Evolutionary conservation across 2,888 invertebrate genomes (phyloP), one percentile per base, ranked within the genome.

Genomic region (Lochmaea capreae): DNA sequence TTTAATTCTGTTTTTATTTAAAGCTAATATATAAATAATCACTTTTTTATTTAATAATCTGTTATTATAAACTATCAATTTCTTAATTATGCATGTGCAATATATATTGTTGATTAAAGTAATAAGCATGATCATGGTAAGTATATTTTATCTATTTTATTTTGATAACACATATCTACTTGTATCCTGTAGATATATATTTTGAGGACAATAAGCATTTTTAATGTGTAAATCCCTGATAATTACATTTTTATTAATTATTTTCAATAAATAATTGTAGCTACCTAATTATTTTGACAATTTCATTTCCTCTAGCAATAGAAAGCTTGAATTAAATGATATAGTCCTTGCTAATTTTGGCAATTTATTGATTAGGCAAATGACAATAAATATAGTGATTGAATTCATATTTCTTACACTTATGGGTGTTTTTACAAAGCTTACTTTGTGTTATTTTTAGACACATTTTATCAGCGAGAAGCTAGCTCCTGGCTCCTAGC

Each of bases 71-170:
- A 49, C 0, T 49, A n/a, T 14, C 8, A 49, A n/a, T n/a, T 49
- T 49, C n/a, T 49, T 6, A 49, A 6, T 61, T 39, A 61, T 16
- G 39, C 33, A 16, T 39, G 61, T 61, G 61, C 61, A 61, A 61
- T 61, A 61, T 61, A 14, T 14, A n/a, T n/a, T 6, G 12, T 61
- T 33, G 14, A 61, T 57, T 18, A 61, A 61, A 14, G 14, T 26
- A 61, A 26, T 61, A n/a, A 61, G n/a, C n/a, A 33, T 33, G 33
- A 33, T 33, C 33, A 63, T 39, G 62, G 62, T 63, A 63, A 63
- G 62, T 18, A n/a, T n/a, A 33, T 1, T 33, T 33, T 61, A 49
- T 16, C 61, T 61, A 61, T 9, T n/a, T 61, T 43, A 43, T 43
- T 43, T 59, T 33, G 59, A 59, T 59, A 33, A 33, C 33, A 39